Conservation (phyloP, 2,113 vertebrate genomes). For the Leucosticte australis region DNA sequence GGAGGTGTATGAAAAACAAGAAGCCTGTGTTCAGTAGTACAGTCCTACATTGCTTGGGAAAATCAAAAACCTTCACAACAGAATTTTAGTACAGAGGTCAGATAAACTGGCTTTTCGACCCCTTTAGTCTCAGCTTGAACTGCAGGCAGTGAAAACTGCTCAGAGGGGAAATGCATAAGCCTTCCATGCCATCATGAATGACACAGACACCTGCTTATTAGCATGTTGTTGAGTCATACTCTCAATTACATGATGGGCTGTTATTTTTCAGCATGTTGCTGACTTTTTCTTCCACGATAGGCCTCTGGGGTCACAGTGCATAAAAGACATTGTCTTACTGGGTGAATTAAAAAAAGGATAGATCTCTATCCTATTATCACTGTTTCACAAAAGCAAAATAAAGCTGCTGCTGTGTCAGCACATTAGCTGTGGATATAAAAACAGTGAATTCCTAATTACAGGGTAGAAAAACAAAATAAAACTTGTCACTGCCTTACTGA, state of each 20-base stretch:
- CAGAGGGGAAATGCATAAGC: neutral
- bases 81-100: neutral
- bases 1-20: neutral
- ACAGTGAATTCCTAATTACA: conserved; percentile 33
- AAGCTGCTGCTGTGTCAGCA: conserved; percentile 31
- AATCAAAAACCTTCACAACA: neutral
- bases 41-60: neutral
- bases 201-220: neutral
- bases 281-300: neutral
- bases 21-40: neutral
- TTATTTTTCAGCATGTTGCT: conserved; percentile 27
- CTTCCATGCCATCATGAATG: neutral
- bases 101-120: neutral
- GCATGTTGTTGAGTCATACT: neutral
- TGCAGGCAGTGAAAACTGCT: neutral
- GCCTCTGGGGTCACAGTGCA: neutral
- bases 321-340: neutral
- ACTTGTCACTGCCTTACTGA: neutral
- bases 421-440: neutral
- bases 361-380: neutral
- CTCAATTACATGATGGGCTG: neutral
- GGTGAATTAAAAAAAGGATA: neutral
- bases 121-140: neutral
- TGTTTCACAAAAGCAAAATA: conserved; percentile 8
- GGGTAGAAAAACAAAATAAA: conserved; percentile 22